Evolutionary conservation across 2,113 vertebrate genomes (phyloP).

Genomic region (Climacteris rufus): DNA sequence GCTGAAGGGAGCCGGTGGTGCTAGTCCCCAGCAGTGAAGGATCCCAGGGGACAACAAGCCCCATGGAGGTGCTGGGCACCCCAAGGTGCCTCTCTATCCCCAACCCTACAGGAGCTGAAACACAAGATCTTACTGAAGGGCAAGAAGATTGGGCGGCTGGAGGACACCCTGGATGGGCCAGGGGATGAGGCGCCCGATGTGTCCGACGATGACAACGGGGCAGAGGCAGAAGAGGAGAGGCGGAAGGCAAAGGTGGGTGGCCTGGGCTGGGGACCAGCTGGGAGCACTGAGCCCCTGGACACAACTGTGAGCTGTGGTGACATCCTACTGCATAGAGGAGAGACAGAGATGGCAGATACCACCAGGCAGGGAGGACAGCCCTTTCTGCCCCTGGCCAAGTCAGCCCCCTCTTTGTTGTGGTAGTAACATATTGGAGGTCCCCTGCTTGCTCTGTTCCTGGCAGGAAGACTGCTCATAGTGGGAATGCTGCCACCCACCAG

Average conservation of each 20-base stretch:
- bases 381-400: background rate
- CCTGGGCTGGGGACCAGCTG: accelerated
- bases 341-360: background rate
- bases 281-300: background rate
- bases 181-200: conserved; percentile 72
- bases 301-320: background rate
- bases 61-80: background rate
- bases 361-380: background rate
- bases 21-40: background rate
- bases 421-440: background rate
- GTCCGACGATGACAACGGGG: conserved; percentile 15
- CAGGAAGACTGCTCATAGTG: background rate
- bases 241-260: conserved; percentile 72
- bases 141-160: conserved; percentile 80
- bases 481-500: background rate
- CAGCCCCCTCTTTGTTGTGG: background rate
- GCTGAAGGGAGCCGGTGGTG: background rate
- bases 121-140: conserved; percentile 90
- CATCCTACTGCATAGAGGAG: background rate
- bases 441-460: background rate
- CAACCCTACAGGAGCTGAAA: conserved; percentile 76
- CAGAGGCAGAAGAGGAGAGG: conserved; percentile 37
- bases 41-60: background rate
- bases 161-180: conserved; percentile 68
- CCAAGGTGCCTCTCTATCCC: background rate